phyloP scores from a whole-genome alignment of 92 coral and sea anemone species.

The Galaxea fascicularis region DNA sequence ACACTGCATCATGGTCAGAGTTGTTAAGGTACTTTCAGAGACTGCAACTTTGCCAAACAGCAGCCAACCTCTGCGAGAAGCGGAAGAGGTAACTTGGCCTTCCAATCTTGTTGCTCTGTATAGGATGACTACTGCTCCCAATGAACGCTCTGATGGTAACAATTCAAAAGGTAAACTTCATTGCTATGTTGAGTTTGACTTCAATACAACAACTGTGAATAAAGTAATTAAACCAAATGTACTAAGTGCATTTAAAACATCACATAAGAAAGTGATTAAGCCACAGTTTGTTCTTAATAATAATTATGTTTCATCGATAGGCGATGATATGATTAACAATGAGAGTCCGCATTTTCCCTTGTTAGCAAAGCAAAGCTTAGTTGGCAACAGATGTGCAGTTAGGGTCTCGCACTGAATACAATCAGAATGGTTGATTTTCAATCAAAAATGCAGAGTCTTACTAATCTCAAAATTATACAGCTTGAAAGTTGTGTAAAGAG shows the following conservation, averaged over 20 bases:
- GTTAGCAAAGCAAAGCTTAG: no score
- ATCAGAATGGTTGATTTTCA: no score
- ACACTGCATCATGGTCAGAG: slow-evolving; percentile 7
- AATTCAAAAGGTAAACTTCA: slow-evolving; percentile 18
- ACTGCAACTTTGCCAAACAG: slow-evolving; percentile 23
- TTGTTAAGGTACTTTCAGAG: background rate
- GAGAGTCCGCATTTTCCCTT: no score
- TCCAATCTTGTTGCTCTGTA: slow-evolving; percentile 1
- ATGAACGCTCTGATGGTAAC: slow-evolving; percentile 1
- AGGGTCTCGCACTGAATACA: no score
- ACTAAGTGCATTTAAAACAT: slow-evolving; percentile 1
- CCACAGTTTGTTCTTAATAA: no score
- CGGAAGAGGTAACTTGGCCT: slow-evolving; percentile 10
- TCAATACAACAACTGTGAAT: slow-evolving; percentile 5
- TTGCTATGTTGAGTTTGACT: slow-evolving; percentile 11
- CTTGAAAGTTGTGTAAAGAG: no score
- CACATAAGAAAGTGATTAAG: slow-evolving; percentile 3
- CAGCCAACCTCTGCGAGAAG: slow-evolving; percentile 15
- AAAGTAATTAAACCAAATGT: slow-evolving; percentile 1
- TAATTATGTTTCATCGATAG: no score
- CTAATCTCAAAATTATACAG: no score
- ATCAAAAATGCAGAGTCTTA: no score
- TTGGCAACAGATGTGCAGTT: no score
- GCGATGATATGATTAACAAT: no score
- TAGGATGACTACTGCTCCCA: slow-evolving; percentile 8